These are phyloP conservation scores for Cololabis saira DNA, from an alignment of 2,113 vertebrate genomes.

Conservation along the genomic window DNA sequence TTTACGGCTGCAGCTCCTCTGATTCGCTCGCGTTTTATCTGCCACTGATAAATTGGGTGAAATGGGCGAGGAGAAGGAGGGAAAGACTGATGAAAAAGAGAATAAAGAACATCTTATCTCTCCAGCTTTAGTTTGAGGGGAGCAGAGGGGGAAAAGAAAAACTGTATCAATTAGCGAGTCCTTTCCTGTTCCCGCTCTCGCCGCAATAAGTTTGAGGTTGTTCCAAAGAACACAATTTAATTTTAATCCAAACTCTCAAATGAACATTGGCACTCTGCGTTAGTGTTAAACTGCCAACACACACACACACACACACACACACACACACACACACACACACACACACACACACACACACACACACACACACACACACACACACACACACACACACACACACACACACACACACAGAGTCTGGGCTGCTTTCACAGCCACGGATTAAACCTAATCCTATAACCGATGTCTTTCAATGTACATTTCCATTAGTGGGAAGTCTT, in stretches of 20 bases:
- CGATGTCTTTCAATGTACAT: conserved; percentile 59
- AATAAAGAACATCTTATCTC: conserved; percentile 29
- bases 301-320: not conserved
- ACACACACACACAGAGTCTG: conserved; percentile 10
- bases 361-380: conserved; percentile 10
- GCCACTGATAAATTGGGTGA: conserved; percentile 65
- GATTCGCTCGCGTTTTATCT: conserved; percentile 65
- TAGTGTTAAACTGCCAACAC: too few species aligned
- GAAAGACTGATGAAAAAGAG: conserved; percentile 18
- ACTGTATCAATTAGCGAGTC: conserved; percentile 42
- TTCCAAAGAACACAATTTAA: conserved; percentile 50
- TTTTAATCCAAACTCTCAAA: conserved; percentile 51
- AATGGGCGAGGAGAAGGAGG: conserved; percentile 37
- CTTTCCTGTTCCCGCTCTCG: conserved; percentile 27
- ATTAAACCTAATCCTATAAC: conserved; percentile 71
- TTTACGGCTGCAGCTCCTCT: conserved; percentile 29
- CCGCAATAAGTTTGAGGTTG: conserved; percentile 37
- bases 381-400: conserved; percentile 7
- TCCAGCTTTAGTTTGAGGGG: conserved; percentile 26
- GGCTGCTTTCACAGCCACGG: conserved; percentile 62
- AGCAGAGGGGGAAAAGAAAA: not conserved
- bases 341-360: conserved; percentile 10
- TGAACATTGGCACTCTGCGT: not conserved
- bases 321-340: not conserved
- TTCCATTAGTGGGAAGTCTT: conserved; percentile 49